Conservation (phyloP, 2,797 vertebrate genomes). For the Enteromius afrohamiltoni region DNA sequence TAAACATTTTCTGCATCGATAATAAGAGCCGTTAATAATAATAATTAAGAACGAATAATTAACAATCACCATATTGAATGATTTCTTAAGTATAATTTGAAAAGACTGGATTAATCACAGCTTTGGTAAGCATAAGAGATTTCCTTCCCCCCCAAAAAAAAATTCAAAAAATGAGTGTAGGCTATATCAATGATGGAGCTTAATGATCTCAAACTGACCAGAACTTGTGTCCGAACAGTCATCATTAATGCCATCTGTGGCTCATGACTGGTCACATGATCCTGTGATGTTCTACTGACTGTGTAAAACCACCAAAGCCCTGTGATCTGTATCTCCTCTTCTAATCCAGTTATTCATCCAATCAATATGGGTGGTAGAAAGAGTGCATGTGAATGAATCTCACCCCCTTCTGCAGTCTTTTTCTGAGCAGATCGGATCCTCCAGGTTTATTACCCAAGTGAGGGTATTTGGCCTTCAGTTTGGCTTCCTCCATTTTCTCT, state of each 20-base stretch:
- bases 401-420: constrained; percentile 97
- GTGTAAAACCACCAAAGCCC: neutral
- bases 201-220: neutral
- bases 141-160: neutral
- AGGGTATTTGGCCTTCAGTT: constrained; percentile 95
- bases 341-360: constrained; percentile 20
- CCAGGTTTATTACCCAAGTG: constrained; percentile 95
- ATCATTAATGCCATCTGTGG: neutral
- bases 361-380: neutral
- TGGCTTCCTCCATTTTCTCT: constrained; percentile 96
- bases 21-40: neutral
- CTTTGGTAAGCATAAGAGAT: neutral
- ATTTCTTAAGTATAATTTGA: neutral
- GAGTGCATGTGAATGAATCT: constrained; percentile 59
- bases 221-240: neutral
- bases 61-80: neutral
- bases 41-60: neutral
- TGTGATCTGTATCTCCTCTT: neutral
- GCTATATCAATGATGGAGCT: neutral
- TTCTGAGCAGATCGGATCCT: constrained; percentile 96
- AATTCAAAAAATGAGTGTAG: neutral
- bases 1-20: too few relatives aligned
- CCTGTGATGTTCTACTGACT: neutral
- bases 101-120: neutral
- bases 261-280: constrained; percentile 16